Conservation (phyloP, 2,113 vertebrate genomes). For the Harpagus bidentatus region DNA sequence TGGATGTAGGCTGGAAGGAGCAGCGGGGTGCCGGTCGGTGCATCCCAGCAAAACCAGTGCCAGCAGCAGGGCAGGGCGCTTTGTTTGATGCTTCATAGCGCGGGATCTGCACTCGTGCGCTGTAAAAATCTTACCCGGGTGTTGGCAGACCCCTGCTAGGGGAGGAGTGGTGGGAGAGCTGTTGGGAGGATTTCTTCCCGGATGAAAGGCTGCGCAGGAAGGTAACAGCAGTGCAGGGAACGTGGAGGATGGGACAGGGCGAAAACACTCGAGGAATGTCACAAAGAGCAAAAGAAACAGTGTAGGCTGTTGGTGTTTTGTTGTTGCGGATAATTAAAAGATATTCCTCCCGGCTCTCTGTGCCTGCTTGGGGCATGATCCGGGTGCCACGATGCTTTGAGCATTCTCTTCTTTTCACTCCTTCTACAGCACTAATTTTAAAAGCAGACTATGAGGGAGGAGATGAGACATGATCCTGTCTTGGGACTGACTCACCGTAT, state of each 20-base stretch:
- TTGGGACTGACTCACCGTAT: neutral
- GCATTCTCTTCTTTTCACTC: neutral
- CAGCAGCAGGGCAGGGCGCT: neutral
- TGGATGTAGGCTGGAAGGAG: neutral
- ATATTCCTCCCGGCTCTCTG: neutral
- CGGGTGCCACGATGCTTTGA: neutral
- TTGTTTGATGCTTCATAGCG: neutral
- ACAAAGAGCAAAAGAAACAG: neutral
- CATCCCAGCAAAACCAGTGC: neutral
- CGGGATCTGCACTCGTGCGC: accelerated
- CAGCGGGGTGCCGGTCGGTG: neutral
- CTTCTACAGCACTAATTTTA: neutral
- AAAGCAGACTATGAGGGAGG: neutral
- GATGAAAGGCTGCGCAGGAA: neutral
- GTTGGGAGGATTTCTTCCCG: neutral
- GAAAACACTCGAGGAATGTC: neutral
- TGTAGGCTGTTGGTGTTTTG: neutral
- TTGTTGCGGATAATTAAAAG: neutral
- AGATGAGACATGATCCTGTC: neutral
- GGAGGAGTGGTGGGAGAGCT: accelerated
- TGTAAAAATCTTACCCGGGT: neutral
- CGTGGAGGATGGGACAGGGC: neutral
- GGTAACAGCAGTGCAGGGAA: neutral
- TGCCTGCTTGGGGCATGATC: neutral
- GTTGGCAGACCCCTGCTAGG: neutral